Evolutionary conservation across 1,140 invertebrate genomes (phyloP).

Genomic region (Hyles vespertilio): DNA sequence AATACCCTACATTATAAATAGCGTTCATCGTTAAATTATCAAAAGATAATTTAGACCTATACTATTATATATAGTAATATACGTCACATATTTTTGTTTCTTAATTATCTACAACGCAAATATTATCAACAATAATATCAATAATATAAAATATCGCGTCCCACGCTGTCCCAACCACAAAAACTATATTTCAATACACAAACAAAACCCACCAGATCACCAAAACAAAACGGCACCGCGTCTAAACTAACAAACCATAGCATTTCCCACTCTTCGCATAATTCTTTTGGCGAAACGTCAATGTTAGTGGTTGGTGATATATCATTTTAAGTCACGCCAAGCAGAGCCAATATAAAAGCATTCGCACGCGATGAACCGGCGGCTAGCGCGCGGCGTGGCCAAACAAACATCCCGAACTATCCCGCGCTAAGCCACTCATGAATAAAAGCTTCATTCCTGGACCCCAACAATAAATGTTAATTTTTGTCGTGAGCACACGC

Average conservation of each 20-base stretch:
- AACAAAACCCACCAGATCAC: background rate
- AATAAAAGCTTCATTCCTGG: slow-evolving; percentile 65
- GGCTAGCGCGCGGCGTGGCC: slow-evolving; percentile 38
- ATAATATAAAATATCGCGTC: no score
- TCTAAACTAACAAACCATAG: slow-evolving; percentile 47
- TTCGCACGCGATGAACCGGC: slow-evolving; percentile 63
- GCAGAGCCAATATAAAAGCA: slow-evolving; percentile 63
- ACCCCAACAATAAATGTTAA: slow-evolving; percentile 72
- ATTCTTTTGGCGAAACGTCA: slow-evolving; percentile 60
- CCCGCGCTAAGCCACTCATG: slow-evolving; percentile 65
- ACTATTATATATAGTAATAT: no score
- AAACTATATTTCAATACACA: no score
- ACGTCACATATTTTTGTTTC: no score
- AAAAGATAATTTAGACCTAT: no score
- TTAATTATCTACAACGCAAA: no score
- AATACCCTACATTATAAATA: no score
- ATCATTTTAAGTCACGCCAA: slow-evolving; percentile 68
- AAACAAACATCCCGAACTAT: slow-evolving; percentile 66
- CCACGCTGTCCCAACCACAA: no score
- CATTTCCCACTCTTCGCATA: slow-evolving; percentile 41
- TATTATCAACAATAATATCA: no score
- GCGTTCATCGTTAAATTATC: no score
- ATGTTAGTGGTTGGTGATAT: slow-evolving; percentile 63
- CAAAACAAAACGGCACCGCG: slow-evolving; percentile 6
- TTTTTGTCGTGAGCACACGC: slow-evolving; percentile 63